Percentiles rank a stretch among this genome's conserved stretches.
Conservation (phyloP, 2,797 vertebrate species). For the Halcyon smyrnensis region DNA sequence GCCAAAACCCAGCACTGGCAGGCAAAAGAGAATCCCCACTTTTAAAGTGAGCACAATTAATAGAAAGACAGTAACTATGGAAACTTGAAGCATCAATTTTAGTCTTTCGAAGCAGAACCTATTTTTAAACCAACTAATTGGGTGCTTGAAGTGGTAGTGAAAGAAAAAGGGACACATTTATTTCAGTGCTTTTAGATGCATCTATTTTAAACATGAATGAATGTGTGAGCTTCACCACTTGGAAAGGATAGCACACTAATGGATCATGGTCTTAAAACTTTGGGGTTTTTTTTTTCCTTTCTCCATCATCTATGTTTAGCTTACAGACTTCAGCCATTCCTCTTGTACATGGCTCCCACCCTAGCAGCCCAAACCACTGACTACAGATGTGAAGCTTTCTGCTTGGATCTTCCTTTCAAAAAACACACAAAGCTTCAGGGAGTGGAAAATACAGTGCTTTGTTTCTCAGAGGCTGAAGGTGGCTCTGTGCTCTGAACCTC, state of each 20-base stretch:
- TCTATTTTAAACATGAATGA: constrained; percentile 52
- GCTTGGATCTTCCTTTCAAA: background rate
- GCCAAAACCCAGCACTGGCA: background rate
- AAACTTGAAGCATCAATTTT: constrained; percentile 25
- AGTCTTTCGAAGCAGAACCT: constrained; percentile 18
- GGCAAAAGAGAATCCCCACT: background rate
- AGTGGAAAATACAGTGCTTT: background rate
- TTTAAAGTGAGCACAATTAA: background rate
- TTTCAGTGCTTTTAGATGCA: background rate
- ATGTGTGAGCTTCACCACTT: background rate
- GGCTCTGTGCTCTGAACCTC: background rate
- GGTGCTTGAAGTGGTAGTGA: background rate
- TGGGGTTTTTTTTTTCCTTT: background rate
- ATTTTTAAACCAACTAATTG: constrained; percentile 49
- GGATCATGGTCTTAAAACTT: background rate
- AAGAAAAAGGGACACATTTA: background rate
- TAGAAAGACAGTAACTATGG: constrained; percentile 27
- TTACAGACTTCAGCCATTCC: background rate
- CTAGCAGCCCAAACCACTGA: background rate
- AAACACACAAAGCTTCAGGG: background rate
- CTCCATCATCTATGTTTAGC: background rate
- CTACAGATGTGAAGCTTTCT: background rate
- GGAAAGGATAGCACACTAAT: background rate
- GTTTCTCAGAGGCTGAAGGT: background rate
- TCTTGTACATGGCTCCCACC: background rate